Conservation (phyloP, 2,113 vertebrate genomes). For the Macrotus californicus region DNA sequence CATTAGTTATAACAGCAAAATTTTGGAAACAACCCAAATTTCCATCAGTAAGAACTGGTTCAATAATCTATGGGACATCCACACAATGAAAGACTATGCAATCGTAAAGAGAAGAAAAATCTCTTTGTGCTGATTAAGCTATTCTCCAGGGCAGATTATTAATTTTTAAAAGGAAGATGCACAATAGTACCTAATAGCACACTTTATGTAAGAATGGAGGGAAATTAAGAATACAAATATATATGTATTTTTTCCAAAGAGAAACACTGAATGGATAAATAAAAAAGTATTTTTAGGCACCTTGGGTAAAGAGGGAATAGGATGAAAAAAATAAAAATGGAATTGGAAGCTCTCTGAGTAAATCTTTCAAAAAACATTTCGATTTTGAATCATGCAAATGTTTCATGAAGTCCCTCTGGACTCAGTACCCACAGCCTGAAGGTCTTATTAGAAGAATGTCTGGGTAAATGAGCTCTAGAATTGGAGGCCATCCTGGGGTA, state of each 20-base stretch:
- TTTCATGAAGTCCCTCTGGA: not conserved
- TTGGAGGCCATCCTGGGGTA: not conserved
- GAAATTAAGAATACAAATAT: not conserved
- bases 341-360: not conserved
- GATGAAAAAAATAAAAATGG: not conserved
- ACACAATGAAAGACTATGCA: not conserved
- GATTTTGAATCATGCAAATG: not conserved
- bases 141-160: not conserved
- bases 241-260: not conserved
- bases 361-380: not conserved
- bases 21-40: not conserved
- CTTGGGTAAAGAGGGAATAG: not conserved
- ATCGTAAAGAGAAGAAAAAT: not conserved
- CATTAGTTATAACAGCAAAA: not conserved
- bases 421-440: not conserved
- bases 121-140: not conserved
- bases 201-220: not conserved
- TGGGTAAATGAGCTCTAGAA: not conserved
- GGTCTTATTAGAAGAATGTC: not conserved
- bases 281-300: not conserved
- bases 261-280: not conserved
- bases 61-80: not conserved
- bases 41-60: not conserved
- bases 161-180: not conserved
- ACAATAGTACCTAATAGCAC: not conserved